These are phyloP conservation scores for Xiphophorus couchianus DNA, from an alignment of 2,113 vertebrate genomes.

Conservation along the genomic window DNA sequence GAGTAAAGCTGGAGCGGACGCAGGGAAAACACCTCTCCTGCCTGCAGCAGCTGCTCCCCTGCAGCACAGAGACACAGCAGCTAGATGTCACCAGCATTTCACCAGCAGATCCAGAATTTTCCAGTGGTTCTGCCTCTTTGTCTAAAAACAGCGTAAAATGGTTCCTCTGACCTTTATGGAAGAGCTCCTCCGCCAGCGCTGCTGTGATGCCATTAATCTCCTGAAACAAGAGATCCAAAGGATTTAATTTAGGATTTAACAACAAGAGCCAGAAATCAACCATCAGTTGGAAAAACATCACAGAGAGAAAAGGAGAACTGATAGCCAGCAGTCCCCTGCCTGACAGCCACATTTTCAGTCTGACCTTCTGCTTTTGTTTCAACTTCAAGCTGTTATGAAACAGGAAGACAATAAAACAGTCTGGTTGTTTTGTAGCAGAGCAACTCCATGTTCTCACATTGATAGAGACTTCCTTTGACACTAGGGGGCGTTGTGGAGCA, in stretches of 20 bases:
- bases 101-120: too few relatives aligned
- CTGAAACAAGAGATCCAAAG: slow-evolving; percentile 66
- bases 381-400: neutral
- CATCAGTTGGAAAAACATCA: neutral
- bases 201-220: slow-evolving; percentile 95
- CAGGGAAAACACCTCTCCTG: slow-evolving; percentile 91
- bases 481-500: too few relatives aligned
- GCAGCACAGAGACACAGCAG: slow-evolving; percentile 23
- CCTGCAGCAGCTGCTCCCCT: slow-evolving; percentile 93
- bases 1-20: slow-evolving; percentile 91
- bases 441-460: too few relatives aligned
- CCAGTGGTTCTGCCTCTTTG: too few relatives aligned
- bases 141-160: neutral
- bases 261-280: neutral
- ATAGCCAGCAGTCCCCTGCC: too few relatives aligned
- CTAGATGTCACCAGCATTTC: too few relatives aligned
- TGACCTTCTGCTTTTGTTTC: neutral
- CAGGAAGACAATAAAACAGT: neutral
- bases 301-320: too few relatives aligned
- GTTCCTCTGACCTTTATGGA: slow-evolving; percentile 87
- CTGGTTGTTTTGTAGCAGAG: too few relatives aligned
- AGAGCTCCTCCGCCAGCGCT: slow-evolving; percentile 92
- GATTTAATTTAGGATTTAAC: neutral
- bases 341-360: neutral
- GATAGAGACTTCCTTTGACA: too few relatives aligned